Evolutionary conservation across 2,888 invertebrate genomes (phyloP).

Genomic region (Scaptomyza cyrtandrae): DNA sequence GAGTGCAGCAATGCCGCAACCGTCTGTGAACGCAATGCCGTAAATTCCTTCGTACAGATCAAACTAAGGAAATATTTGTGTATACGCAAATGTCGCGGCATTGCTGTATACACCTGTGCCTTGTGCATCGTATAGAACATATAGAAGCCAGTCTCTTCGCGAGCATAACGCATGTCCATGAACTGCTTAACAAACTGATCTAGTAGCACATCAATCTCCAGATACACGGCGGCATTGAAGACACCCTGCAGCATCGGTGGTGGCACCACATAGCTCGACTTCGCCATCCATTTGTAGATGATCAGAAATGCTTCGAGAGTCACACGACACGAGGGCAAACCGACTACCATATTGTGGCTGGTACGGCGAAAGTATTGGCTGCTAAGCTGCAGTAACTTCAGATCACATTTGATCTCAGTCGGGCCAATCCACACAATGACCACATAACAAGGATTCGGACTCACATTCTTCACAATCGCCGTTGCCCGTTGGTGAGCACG

Average conservation of each 20-base stretch:
- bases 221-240: constrained; percentile 31
- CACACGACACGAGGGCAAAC: constrained; percentile 22
- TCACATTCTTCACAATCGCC: constrained; percentile 1
- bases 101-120: constrained; percentile 2
- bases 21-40: constrained; percentile 14
- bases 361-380: constrained; percentile 16
- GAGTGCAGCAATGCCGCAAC: constrained; percentile 31
- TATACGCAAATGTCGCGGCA: constrained; percentile 11
- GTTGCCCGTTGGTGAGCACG: not conserved
- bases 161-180: constrained; percentile 4
- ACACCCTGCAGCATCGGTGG: constrained; percentile 30
- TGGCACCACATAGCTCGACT: constrained; percentile 17
- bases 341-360: constrained; percentile 23
- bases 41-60: constrained; percentile 22
- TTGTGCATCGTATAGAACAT: constrained; percentile 25
- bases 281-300: constrained; percentile 45
- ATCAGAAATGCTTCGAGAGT: constrained; percentile 10
- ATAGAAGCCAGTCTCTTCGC: constrained; percentile 49
- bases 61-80: constrained; percentile 44
- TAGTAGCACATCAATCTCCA: constrained; percentile 22
- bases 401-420: constrained; percentile 30
- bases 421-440: constrained; percentile 32
- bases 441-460: constrained; percentile 4
- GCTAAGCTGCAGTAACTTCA: constrained; percentile 22
- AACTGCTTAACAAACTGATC: constrained; percentile 34